Evolutionary conservation across 2,797 vertebrate genomes (phyloP), one percentile per base, ranked within the genome.

Genomic region (Chromis chromis): DNA sequence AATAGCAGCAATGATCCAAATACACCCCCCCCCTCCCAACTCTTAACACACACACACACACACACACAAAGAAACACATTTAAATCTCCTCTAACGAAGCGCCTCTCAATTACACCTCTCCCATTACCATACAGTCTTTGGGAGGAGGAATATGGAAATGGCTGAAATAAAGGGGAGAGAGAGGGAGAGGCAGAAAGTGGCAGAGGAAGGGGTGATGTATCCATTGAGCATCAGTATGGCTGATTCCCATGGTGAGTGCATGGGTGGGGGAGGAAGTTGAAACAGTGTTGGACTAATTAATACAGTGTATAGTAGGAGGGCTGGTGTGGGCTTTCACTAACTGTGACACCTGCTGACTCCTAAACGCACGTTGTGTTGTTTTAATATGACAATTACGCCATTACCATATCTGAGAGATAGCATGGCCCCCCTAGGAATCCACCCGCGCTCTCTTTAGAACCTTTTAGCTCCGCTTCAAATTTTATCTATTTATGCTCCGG

Each of bases 351-450:
- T 94, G 93, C 94, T 94, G 93, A 92, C 94, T 94, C 91, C 90
- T 93, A 92, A 94, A 95, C 80, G 88, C 90, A 91, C 89, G 74
- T 88, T 91, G 89, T 93, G 91, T 93, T 94, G 92, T 94, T 94
- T 93, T 93, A 94, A 94, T 94, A 93, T 91, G 91, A 93, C 94
- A 94, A 94, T 94, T 93, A 94, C 82, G 27, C 76, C 90, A 95
- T 95, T 94, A 93, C 85, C 93, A 94, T 94, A 94, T 94, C 93
- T 92, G 91, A 95, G 91, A 91, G 91, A 92, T 91, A 81, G 86
- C 84, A 81, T 39, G 76, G 65, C 89, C 91, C 92, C 88, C 91
- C 82, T 82, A 90, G 92, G 91, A 92, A 90, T 93, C 91, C 91
- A 88, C 91, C 92, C 90, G 88, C 88, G 64, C 89, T 83, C 91